Conservation (phyloP, 2,797 vertebrate genomes). For the Acipenser ruthenus region DNA sequence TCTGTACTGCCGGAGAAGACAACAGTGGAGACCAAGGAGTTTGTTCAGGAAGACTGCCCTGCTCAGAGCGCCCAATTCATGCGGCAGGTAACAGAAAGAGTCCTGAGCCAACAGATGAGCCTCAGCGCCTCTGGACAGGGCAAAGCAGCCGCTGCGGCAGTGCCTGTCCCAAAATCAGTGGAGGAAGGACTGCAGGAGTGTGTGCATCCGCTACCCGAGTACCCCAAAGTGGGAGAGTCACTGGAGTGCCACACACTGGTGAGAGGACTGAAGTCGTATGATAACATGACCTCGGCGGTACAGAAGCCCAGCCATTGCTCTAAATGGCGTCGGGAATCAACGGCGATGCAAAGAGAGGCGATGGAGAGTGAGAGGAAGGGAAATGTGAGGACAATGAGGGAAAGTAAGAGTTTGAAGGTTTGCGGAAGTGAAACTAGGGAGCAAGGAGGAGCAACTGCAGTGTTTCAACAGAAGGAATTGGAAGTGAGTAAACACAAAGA, state of each 20-base stretch:
- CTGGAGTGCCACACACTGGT: slow-evolving; percentile 69
- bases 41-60: no score
- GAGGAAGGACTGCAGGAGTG: slow-evolving; percentile 38
- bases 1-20: not conserved
- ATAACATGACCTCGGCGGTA: slow-evolving; percentile 41
- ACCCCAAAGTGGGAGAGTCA: slow-evolving; percentile 52
- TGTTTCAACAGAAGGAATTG: not conserved
- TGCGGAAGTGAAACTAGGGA: slow-evolving; percentile 40
- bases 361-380: slow-evolving; percentile 17
- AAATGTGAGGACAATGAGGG: slow-evolving; percentile 27
- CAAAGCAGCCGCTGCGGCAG: slow-evolving; percentile 35
- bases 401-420: slow-evolving; percentile 28
- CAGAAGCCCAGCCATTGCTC: slow-evolving; percentile 62
- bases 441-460: slow-evolving; percentile 23
- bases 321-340: slow-evolving; percentile 67
- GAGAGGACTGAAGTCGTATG: slow-evolving; percentile 61
- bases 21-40: no score
- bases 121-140: slow-evolving; percentile 25
- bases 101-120: slow-evolving; percentile 29
- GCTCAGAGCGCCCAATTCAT: slow-evolving; percentile 19
- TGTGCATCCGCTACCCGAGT: slow-evolving; percentile 22
- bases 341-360: slow-evolving; percentile 39
- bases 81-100: slow-evolving; percentile 28
- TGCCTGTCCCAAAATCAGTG: slow-evolving; percentile 37
- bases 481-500: not conserved